Base-by-base conservation (phyloP, 2,797 vertebrate species). In the Enteromius mattozi region DNA sequence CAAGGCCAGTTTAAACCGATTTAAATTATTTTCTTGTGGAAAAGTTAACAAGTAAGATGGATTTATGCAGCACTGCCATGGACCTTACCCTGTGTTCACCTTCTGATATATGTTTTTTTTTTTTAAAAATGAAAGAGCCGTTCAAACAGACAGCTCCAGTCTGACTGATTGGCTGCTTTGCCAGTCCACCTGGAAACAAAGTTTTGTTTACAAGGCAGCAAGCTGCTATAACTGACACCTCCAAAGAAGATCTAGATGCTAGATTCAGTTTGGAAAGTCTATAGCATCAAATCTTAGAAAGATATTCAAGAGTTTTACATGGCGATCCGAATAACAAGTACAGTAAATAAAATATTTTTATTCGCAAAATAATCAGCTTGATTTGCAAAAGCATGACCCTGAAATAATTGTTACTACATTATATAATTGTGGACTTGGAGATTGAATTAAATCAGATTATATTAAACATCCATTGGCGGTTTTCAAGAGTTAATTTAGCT, bases 401-500 rank as follows among this genome's bases (percentile, higher is more conserved):
- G 54, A 40, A 78, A 42, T 27, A 27, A 35, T 37, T 5, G 74
- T 37, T 37, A n/a, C 42, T n/a, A 54, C 5, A 13, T 3, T 76
- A 63, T 65, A 30, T 33, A 40, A 24, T 24, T n/a, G 19, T 56
- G 21, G 7, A 40, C 51, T 59, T 77, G 7, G 8, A 40, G 6
- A 59, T 24, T 24, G 0, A 37, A 56, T 56, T 16, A 8, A 40
- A 77, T 76, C 0, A n/a, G n/a, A 13, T n/a, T n/a, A n/a, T 54
- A 54, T 56, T 24, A 59, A 77, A 77, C 21, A 77, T 24, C 21
- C 13, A 40, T 10, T 59, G 75, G 1, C 35, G 40, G 51, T 77
- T 76, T 40, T 76, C 1, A 37, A n/a, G 21, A 76, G 33, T 59
- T 24, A 16, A 76, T 76, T 59, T 77, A 51, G 78, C 63, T 75